phyloP scores from a whole-genome alignment of 2,888 invertebrate genomes.

The Sympetrum striolatum region DNA sequence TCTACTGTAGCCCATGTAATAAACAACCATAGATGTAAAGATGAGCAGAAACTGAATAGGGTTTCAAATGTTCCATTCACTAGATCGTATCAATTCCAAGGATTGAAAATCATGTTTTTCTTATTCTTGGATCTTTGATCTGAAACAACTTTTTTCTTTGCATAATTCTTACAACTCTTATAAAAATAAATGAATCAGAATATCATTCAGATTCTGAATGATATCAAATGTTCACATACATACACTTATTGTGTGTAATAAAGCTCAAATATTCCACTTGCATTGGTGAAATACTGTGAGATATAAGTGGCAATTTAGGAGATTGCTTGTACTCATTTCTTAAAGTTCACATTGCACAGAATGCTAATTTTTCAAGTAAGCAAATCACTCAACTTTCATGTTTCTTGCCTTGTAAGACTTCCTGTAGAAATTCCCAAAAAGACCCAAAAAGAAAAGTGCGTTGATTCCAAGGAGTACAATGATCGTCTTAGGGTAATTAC shows the following conservation, averaged over 20 bases:
- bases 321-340: constrained; percentile 20
- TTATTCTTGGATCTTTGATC: background rate
- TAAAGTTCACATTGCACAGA: background rate
- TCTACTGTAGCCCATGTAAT: background rate
- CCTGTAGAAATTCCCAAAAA: constrained; percentile 80
- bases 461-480: constrained; percentile 72
- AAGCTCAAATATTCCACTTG: background rate
- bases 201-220: background rate
- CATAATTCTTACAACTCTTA: background rate
- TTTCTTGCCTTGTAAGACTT: constrained; percentile 66
- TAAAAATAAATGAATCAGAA: background rate
- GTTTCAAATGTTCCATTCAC: background rate
- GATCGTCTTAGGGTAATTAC: constrained; percentile 74
- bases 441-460: constrained; percentile 74
- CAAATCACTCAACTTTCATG: constrained; percentile 2
- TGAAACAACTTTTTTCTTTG: background rate
- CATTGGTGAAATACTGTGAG: background rate
- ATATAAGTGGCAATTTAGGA: background rate
- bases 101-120: background rate
- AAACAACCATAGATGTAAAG: background rate
- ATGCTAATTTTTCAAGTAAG: background rate
- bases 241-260: background rate
- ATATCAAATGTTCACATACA: background rate
- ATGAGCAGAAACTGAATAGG: background rate
- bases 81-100: background rate